Base-by-base conservation (phyloP, 2,888 invertebrate genomes). In the Melolontha melolontha region DNA sequence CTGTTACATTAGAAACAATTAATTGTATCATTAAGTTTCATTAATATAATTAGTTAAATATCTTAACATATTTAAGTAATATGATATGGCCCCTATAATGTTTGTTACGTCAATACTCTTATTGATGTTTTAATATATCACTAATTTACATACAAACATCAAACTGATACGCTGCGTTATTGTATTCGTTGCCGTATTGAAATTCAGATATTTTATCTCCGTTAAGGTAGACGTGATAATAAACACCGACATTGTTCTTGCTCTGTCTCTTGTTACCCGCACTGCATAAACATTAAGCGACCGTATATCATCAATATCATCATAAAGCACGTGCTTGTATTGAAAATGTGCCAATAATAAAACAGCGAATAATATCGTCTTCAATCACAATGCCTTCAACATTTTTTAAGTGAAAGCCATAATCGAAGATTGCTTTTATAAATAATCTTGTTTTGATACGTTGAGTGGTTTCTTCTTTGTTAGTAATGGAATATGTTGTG, bases 301-400 rank as follows among this genome's bases (percentile, higher is more conserved):
- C 44, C 44, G 59, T 11, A 47, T 44, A 54, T 17, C 14, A 57
- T 57, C 59, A 59, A 47, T 44, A 54, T 17, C 14, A 57, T 57
- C 59, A 59, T 44, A 42, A 12, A 59, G 44, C 59, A 27, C 59
- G 59, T 59, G 59, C 27, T 27, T 34, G 59, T 44, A 44, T 44
- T 44, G 44, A 59, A 59, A 59, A 59, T 47, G 59, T 44, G 59
- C 59, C 59, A 59, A 59, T 59, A 59, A 55, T 55, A 41, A 55
- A 55, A 34, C 29, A 44, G 14, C 44, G 12, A 59, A 34, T 47
- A 27, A 22, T 55, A 22, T 55, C 51, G 39, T 54, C 44, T 44
- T 42, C 22, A 41, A 57, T 57, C n/a, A 22, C 22, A 57, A 57
- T 57, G 22, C 6, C 44, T 42, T 27, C 16, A 1, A 42, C 29